Evolutionary conservation across 2,113 vertebrate species (phyloP), one percentile per base, ranked within the genome.

Genomic region (Cettia cetti): DNA sequence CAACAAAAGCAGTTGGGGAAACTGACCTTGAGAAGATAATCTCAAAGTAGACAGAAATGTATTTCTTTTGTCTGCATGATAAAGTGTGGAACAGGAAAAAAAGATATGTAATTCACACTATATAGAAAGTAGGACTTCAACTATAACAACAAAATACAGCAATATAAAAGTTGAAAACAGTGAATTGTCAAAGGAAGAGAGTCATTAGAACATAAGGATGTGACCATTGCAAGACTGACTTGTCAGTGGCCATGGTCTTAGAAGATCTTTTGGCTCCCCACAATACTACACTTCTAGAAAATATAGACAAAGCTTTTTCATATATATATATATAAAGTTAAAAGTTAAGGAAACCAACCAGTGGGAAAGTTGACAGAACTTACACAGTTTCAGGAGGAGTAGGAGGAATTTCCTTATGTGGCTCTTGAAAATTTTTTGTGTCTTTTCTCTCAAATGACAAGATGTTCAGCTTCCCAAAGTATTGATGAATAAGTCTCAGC

Each of bases 1-100:
- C 69, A 82, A 42, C n/a, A 65, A 24, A 20, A 92, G 56, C 74
- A 91, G 54, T 30, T 89, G 81, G 39, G 39, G 49, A 91, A 92
- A 89, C 83, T 86, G 81, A 89, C 77, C 91, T 89, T 86, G 69
- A 94, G 69, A 86, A 86, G 45, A 83, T 74, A 80, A 75, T 74
- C 14, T 93, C 59, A 75, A 59, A 89, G 69, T 7, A 81, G 56
- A 37, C 15, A 60, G 15, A 69, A 80, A 69, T 50, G 3, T 22
- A 31, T 75, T 77, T 86, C 60, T 60, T 90, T 89, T 78, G 54
- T 66, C n/a, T 84, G 39, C 21, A 10, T 83, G 28, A 50, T 81
- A 39, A 63, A 86, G 40, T 72, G 23, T 42, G 37, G 44, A 65
- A 80, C 22, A 63, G 39, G 47, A 47, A 33, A 81, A 85, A 69